These are phyloP conservation scores for Alloplasta piceator DNA, from an alignment of 2,888 invertebrate genomes.

Conservation along the genomic window DNA sequence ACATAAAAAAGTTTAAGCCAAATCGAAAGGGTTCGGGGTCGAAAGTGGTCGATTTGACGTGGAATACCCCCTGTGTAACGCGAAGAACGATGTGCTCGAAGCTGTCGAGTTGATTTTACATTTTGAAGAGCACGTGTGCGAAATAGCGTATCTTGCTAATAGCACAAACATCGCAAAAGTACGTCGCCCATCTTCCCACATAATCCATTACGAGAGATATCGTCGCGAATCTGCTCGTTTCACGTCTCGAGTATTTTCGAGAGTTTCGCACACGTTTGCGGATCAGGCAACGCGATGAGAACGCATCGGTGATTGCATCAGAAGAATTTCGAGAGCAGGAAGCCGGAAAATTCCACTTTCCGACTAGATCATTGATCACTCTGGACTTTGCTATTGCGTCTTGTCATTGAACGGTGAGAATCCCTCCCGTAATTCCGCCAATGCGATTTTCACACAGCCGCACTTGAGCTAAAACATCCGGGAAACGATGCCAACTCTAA, in stretches of 20 bases:
- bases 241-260: too few relatives aligned
- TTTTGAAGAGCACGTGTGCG: neutral
- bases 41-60: too few relatives aligned
- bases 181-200: neutral
- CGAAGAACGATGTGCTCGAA: neutral
- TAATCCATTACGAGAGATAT: too few relatives aligned
- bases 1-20: too few relatives aligned
- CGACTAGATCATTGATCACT: slow-evolving; percentile 36
- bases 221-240: too few relatives aligned
- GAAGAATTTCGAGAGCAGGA: slow-evolving; percentile 5
- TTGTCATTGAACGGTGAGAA: neutral
- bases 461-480: slow-evolving; percentile 23
- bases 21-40: too few relatives aligned
- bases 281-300: neutral
- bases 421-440: neutral
- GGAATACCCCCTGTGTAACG: neutral
- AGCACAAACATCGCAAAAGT: neutral
- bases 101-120: neutral
- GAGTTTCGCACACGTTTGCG: too few relatives aligned
- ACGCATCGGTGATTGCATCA: slow-evolving; percentile 10
- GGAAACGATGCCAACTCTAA: slow-evolving; percentile 45
- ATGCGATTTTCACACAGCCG: neutral
- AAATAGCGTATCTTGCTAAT: neutral
- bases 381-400: neutral
- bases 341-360: slow-evolving; percentile 8